Evolutionary conservation across 2,888 invertebrate species (phyloP), one percentile per base, ranked within the genome.

Genomic region (Lutraria lutraria): DNA sequence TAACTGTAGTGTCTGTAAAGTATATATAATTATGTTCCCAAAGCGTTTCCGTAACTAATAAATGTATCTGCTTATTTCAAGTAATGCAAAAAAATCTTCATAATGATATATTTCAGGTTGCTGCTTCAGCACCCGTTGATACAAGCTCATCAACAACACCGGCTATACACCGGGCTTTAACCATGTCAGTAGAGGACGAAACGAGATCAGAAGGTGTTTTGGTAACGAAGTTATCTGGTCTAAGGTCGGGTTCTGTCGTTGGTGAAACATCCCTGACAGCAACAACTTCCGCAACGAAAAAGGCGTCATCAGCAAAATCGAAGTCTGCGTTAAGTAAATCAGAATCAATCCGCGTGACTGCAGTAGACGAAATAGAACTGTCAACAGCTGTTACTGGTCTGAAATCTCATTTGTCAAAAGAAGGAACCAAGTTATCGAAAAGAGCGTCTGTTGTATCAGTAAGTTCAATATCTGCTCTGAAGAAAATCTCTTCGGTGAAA

Each of bases 171-270:
- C 53, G 89, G 13, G 92, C 92, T 0, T 90, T 91, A 1, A 92
- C 92, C 4, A 54, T 92, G 19, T 88, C 91, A 19, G 43, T 91
- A 15, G 90, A 88, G 81, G 91, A 91, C 8, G 81, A 85, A n/a
- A 52, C 68, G 19, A 60, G 43, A 15, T 56, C 43, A 31, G 87
- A 90, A 72, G 89, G 86, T 10, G 88, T 88, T 21, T 81, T 89
- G 10, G 89, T 90, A 3, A 90, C 91, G 21, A 88, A 60, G 31
- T 82, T 91, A 21, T 88, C 88, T 43, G 86, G 88, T 34, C 53
- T 89, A 0, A 86, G 86, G 25, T 91, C 92, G 19, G 92, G 92
- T 4, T 91, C 91, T 21, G 85, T 90, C n/a, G 82, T 92, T 12
- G 92, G 92, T 4, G 91, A 91, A 86, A 92, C 92, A 21, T 53